A percentile compares a stretch with the other conserved stretches of the same genome.
Evolutionary conservation across 1,140 invertebrate species (phyloP).

Genomic region (Bacillus rossius): DNA sequence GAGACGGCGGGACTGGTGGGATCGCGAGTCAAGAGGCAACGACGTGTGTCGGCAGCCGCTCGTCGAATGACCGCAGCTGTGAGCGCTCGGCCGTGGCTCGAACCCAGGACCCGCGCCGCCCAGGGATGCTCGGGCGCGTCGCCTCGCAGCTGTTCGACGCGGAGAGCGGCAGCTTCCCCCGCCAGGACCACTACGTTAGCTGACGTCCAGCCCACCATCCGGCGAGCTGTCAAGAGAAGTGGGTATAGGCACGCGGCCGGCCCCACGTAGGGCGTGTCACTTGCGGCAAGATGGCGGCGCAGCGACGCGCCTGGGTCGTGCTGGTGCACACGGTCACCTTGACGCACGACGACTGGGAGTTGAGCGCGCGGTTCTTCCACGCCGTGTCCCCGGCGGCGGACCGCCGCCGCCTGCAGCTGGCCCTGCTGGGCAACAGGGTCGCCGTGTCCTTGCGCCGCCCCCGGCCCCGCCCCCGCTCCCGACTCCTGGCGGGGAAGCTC

Average conservation of each 20-base stretch:
- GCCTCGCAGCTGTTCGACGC: background rate
- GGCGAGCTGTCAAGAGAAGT: constrained; percentile 33
- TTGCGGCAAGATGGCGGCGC: background rate
- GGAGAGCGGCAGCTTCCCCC: constrained; percentile 12
- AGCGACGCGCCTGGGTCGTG: constrained; percentile 26
- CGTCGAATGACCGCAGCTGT: too few relatives aligned
- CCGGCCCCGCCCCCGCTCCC: background rate
- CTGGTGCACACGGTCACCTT: constrained; percentile 27
- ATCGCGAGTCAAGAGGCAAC: too few relatives aligned
- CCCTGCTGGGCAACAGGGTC: constrained; percentile 20
- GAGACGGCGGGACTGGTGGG: too few relatives aligned
- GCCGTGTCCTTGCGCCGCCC: constrained; percentile 17
- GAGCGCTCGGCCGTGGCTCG: too few relatives aligned
- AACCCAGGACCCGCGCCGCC: background rate
- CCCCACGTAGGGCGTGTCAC: constrained; percentile 16
- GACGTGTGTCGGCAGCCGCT: too few relatives aligned
- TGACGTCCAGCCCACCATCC: constrained; percentile 40
- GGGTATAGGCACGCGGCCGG: constrained; percentile 20
- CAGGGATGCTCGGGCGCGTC: background rate
- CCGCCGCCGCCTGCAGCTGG: constrained; percentile 4
- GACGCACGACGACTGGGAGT: constrained; percentile 22
- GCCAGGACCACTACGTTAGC: constrained; percentile 38
- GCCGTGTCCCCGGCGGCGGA: constrained; percentile 11
- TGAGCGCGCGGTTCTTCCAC: constrained; percentile 24
- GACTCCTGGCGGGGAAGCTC: background rate